Conservation (phyloP, 92 coral and sea anemone species). For the Chrysogorgia sp. region DNA sequence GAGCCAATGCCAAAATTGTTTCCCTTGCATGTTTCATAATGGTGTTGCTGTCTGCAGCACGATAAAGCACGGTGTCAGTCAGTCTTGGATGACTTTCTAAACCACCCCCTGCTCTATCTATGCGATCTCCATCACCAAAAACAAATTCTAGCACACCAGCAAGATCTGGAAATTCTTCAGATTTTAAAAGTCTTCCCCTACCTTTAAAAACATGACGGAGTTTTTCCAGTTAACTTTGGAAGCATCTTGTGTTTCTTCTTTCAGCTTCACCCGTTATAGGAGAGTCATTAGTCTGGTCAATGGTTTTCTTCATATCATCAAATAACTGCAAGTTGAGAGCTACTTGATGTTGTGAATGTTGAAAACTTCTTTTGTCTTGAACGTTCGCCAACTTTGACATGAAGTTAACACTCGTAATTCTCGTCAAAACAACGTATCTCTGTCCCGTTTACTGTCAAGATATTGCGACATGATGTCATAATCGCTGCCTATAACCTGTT, state of each 20-base stretch:
- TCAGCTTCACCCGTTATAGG: constrained; percentile 35
- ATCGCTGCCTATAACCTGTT: constrained; percentile 7
- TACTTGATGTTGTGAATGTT: constrained; percentile 1
- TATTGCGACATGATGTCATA: constrained; percentile 13
- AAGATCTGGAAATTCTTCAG: constrained; percentile 69
- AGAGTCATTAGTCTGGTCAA: not conserved
- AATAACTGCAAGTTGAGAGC: constrained; percentile 21
- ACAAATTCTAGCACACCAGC: constrained; percentile 64
- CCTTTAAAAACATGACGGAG: constrained; percentile 60
- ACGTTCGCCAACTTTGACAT: constrained; percentile 44
- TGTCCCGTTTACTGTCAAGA: constrained; percentile 51
- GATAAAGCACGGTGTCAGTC: constrained; percentile 56
- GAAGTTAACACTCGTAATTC: constrained; percentile 44
- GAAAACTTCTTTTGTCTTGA: constrained; percentile 23
- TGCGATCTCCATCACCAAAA: constrained; percentile 58
- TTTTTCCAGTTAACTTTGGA: constrained; percentile 52
- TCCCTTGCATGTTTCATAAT: too few relatives aligned
- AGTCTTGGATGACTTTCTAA: constrained; percentile 78
- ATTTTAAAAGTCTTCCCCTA: constrained; percentile 56
- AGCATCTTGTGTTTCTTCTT: constrained; percentile 47
- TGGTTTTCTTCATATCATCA: constrained; percentile 29
- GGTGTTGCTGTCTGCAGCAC: constrained; percentile 59
- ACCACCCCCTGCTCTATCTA: constrained; percentile 54
- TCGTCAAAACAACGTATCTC: constrained; percentile 39
- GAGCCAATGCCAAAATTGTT: constrained; percentile 68